phyloP scores from a whole-genome alignment of 2,888 invertebrate species.

The Pachliopta kotzebuea region DNA sequence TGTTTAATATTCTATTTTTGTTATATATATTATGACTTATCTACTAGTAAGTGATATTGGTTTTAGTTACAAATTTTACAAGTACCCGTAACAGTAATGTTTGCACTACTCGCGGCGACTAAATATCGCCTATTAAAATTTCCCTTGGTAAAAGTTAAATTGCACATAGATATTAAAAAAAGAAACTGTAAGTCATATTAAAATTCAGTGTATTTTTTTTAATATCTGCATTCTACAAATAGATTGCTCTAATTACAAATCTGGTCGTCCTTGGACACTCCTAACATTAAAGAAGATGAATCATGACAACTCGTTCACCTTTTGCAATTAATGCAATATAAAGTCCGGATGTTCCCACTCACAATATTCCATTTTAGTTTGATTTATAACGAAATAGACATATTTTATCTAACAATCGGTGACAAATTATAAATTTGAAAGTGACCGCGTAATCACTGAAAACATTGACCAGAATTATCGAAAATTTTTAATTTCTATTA shows the following conservation, averaged over 20 bases:
- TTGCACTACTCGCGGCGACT: no score
- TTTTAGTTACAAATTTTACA: no score
- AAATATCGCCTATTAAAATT: no score
- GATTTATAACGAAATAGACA: neutral
- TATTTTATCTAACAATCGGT: neutral
- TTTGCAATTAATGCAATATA: constrained; percentile 36
- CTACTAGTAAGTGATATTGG: no score
- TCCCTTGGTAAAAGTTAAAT: no score
- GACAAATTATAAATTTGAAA: neutral
- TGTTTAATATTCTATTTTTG: no score
- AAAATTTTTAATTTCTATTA: no score
- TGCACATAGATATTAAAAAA: no score
- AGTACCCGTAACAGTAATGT: no score
- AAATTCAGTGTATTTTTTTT: neutral
- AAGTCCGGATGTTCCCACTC: constrained; percentile 14
- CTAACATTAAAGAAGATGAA: constrained; percentile 36
- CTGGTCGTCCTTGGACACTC: constrained; percentile 40
- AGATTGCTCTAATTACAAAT: constrained; percentile 13
- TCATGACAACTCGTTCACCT: constrained; percentile 47
- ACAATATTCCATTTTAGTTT: constrained; percentile 5
- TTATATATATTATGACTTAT: no score
- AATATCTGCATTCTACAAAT: neutral
- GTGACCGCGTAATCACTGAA: neutral
- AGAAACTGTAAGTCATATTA: no score
- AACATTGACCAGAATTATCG: no score